Conservation (phyloP, 2,797 vertebrate genomes). For the Chloroceryle amazona region DNA sequence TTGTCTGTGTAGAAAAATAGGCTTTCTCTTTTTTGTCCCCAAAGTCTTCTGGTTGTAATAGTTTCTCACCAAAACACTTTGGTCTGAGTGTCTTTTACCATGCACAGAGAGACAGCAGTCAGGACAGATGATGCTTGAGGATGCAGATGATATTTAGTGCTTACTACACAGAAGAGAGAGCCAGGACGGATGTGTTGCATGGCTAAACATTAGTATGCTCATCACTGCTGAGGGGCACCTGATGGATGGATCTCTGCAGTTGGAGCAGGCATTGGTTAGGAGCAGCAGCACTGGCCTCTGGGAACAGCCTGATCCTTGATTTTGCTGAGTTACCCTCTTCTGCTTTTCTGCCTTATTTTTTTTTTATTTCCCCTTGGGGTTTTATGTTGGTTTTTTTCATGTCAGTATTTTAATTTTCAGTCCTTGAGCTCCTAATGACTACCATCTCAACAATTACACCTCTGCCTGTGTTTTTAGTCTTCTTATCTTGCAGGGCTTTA, state of each 20-base stretch:
- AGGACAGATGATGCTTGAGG: background rate
- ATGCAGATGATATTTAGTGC: background rate
- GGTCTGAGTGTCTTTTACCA: background rate
- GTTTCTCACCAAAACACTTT: background rate
- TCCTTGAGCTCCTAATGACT: slow-evolving; percentile 10
- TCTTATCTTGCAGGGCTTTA: slow-evolving; percentile 42
- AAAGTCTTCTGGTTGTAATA: background rate
- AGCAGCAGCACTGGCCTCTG: background rate
- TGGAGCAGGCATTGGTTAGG: background rate
- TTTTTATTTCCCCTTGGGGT: background rate
- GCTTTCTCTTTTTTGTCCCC: background rate
- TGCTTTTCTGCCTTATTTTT: background rate
- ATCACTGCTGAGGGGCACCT: background rate
- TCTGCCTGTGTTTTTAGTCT: background rate
- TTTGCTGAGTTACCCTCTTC: slow-evolving; percentile 12
- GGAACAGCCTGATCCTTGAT: background rate
- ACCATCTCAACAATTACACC: slow-evolving; percentile 29
- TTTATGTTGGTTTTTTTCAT: slow-evolving; percentile 36
- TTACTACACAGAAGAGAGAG: background rate
- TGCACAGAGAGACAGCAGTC: background rate
- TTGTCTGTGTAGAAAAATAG: background rate
- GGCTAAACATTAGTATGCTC: background rate
- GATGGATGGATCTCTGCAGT: background rate
- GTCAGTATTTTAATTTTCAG: slow-evolving; percentile 28
- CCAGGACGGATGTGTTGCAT: background rate